Evolutionary conservation across 1,140 invertebrate genomes (phyloP).

Genomic region (Phymastichus coffea): DNA sequence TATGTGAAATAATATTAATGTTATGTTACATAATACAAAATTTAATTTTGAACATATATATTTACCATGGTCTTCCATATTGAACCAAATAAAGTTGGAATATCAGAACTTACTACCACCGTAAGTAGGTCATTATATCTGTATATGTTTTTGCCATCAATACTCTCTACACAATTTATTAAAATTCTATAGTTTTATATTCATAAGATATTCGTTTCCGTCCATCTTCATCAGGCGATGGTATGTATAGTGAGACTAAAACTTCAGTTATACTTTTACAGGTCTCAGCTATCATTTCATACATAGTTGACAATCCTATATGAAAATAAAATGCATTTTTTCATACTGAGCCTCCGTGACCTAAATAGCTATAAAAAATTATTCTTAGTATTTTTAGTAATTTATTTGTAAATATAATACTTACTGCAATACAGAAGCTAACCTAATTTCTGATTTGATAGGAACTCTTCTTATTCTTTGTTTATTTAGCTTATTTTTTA

Average conservation of each 20-base stretch:
- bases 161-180: not conserved
- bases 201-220: not conserved
- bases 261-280: not conserved
- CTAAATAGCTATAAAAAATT: not conserved
- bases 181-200: not conserved
- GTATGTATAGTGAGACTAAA: not conserved
- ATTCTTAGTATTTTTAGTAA: no score
- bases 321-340: not conserved
- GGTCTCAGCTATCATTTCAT: not conserved
- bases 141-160: not conserved
- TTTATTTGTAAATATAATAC: not conserved
- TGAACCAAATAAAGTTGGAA: not conserved
- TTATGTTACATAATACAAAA: no score
- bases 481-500: not conserved
- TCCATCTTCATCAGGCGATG: not conserved
- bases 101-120: not conserved
- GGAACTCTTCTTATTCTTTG: not conserved
- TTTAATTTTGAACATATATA: not conserved
- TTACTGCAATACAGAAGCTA: not conserved
- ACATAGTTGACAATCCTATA: not conserved
- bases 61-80: not conserved
- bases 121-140: not conserved
- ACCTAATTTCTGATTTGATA: not conserved
- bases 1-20: not conserved
- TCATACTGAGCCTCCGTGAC: not conserved